Conservation (phyloP, 2,888 invertebrate species). For the Diogma glabrata region DNA sequence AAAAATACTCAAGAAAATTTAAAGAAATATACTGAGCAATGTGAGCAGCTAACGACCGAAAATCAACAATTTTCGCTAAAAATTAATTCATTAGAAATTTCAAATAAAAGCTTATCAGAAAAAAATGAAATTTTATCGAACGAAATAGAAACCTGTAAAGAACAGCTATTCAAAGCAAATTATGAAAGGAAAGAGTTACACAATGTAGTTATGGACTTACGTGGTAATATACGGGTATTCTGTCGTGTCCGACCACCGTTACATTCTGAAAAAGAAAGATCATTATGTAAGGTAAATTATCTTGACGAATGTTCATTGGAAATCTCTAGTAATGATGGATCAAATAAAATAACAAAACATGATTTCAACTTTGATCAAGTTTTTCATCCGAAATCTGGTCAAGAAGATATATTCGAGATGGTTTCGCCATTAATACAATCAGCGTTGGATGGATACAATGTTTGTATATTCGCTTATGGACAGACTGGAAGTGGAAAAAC, state of each 20-base stretch:
- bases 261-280: constrained; percentile 39
- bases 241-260: constrained; percentile 64
- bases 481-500: constrained; percentile 88
- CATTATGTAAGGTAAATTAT: constrained; percentile 31
- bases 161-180: constrained; percentile 34
- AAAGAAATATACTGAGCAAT: constrained; percentile 22
- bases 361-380: constrained; percentile 76
- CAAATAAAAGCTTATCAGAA: constrained; percentile 21
- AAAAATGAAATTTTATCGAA: constrained; percentile 24
- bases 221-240: constrained; percentile 69
- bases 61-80: constrained; percentile 23
- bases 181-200: constrained; percentile 51
- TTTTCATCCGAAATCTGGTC: constrained; percentile 59
- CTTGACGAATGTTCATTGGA: constrained; percentile 34
- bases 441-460: constrained; percentile 78
- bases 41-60: constrained; percentile 20
- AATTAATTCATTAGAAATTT: constrained; percentile 24
- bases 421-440: constrained; percentile 76
- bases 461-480: constrained; percentile 85
- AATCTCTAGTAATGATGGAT: constrained; percentile 29
- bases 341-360: constrained; percentile 39
- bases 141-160: constrained; percentile 25
- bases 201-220: constrained; percentile 63
- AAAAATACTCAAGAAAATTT: constrained; percentile 27
- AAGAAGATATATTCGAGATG: constrained; percentile 72